Conservation (phyloP, 1,140 invertebrate species). For the Drosophila subpulchrella region DNA sequence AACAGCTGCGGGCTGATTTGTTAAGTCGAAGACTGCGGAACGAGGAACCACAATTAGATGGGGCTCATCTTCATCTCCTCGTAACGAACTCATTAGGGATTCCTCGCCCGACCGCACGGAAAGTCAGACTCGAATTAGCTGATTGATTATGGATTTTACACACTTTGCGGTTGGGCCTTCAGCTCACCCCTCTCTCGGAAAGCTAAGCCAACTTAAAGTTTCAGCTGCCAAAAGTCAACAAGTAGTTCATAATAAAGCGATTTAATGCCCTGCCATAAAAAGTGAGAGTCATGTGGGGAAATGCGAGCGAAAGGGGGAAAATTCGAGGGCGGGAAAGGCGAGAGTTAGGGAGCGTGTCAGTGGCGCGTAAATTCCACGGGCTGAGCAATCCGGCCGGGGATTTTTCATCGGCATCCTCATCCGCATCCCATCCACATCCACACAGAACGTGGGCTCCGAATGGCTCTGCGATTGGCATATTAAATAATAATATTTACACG, state of each 20-base stretch:
- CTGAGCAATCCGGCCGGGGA: constrained; percentile 17
- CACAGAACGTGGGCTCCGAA: constrained; percentile 3
- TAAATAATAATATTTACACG: constrained; percentile 80
- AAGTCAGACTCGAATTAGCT: constrained; percentile 55
- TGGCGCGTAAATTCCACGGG: constrained; percentile 39
- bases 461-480: constrained; percentile 64
- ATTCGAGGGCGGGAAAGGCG: not conserved
- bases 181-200: not conserved
- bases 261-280: constrained; percentile 65
- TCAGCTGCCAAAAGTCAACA: constrained; percentile 67
- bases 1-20: constrained; percentile 17
- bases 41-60: constrained; percentile 41
- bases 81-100: constrained; percentile 45
- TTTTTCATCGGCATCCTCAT: not conserved
- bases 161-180: constrained; percentile 47
- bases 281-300: constrained; percentile 29
- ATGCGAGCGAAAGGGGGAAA: constrained; percentile 2
- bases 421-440: not conserved
- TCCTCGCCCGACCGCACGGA: constrained; percentile 20
- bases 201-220: constrained; percentile 64
- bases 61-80: constrained; percentile 2
- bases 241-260: constrained; percentile 79
- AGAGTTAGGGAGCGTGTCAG: constrained; percentile 35
- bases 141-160: constrained; percentile 63
- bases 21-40: constrained; percentile 9